phyloP scores from a whole-genome alignment of 2,113 vertebrate species.

The Entelurus aequoreus region DNA sequence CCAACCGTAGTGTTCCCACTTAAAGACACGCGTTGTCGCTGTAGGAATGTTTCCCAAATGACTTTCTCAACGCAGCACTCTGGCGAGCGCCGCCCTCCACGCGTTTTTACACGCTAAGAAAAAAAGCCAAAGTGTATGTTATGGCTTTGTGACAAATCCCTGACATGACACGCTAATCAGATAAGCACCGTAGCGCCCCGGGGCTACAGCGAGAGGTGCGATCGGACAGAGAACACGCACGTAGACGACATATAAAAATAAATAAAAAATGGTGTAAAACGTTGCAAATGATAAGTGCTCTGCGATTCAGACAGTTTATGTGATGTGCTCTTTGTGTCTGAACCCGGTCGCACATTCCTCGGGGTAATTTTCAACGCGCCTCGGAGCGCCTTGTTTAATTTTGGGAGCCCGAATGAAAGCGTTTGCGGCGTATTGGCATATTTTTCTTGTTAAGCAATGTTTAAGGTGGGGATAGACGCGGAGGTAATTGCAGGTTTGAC shows the following conservation, averaged over 20 bases:
- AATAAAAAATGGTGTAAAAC: conserved; percentile 70
- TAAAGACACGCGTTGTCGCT: not conserved
- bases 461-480: conserved; percentile 80
- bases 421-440: conserved; percentile 78
- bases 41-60: not conserved
- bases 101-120: conserved; percentile 59
- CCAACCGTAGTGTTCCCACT: not conserved
- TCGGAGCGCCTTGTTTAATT: conserved; percentile 76
- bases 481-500: conserved; percentile 76
- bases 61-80: not conserved
- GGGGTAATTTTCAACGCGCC: conserved; percentile 78
- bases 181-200: conserved; percentile 53
- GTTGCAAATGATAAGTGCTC: conserved; percentile 73
- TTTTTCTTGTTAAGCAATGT: conserved; percentile 82
- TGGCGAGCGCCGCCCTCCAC: not conserved
- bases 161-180: conserved; percentile 68
- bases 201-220: conserved; percentile 62
- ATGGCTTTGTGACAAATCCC: conserved; percentile 70
- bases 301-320: conserved; percentile 53
- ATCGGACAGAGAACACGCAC: conserved; percentile 63
- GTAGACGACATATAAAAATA: conserved; percentile 62
- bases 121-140: conserved; percentile 48
- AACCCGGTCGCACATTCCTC: conserved; percentile 74
- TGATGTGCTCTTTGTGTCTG: conserved; percentile 67
- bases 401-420: conserved; percentile 76